These are phyloP conservation scores for Peromyscus nudipes DNA, from an alignment of 2,797 vertebrate species.

Conservation along the genomic window DNA sequence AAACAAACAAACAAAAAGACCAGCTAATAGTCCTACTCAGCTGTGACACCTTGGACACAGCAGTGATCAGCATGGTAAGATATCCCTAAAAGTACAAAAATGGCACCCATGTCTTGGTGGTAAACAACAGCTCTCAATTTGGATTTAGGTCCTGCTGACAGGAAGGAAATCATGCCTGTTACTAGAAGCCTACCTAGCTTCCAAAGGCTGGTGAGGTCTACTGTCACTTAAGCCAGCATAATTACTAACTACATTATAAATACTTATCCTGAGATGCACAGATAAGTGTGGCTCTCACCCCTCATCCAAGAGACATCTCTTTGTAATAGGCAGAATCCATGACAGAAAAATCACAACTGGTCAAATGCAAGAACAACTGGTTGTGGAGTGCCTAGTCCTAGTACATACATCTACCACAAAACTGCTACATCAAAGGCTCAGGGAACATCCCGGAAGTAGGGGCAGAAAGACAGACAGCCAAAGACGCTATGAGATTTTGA, in stretches of 20 bases:
- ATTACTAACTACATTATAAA: background rate
- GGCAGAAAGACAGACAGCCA: background rate
- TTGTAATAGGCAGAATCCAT: background rate
- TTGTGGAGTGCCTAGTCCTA: background rate
- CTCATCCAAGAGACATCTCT: background rate
- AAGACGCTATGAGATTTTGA: background rate
- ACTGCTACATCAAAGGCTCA: background rate
- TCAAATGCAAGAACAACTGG: background rate
- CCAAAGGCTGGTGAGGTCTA: background rate
- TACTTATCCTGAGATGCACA: background rate
- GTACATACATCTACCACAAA: background rate
- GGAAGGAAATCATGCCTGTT: background rate
- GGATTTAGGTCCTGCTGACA: background rate
- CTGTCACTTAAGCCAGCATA: background rate
- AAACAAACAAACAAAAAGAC: background rate
- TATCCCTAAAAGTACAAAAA: background rate
- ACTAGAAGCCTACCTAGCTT: background rate
- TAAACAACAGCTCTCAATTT: background rate
- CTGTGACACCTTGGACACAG: background rate
- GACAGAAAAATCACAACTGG: background rate
- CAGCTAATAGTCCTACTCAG: background rate
- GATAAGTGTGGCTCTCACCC: background rate
- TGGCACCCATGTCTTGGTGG: background rate
- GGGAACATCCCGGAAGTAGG: background rate
- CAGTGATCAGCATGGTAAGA: background rate